These are phyloP conservation scores for Lordiphosa collinella DNA, from an alignment of 1,140 invertebrate species.

Conservation along the genomic window DNA sequence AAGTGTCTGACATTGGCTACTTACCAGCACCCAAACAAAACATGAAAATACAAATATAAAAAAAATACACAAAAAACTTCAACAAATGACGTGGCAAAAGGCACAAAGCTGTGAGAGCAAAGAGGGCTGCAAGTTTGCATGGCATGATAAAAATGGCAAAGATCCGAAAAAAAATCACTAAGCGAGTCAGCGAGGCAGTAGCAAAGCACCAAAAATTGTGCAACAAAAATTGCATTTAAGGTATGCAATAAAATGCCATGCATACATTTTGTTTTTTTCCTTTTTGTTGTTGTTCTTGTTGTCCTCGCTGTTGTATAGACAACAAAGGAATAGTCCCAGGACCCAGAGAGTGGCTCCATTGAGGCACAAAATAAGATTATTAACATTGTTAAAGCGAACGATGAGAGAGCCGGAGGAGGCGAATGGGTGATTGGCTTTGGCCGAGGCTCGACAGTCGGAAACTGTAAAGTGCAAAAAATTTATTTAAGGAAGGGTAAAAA, in stretches of 20 bases:
- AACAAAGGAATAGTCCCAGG: slow-evolving; percentile 31
- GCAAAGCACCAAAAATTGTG: slow-evolving; percentile 44
- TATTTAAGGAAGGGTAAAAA: slow-evolving; percentile 61
- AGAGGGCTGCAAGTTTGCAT: slow-evolving; percentile 43
- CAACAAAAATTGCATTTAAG: slow-evolving; percentile 65
- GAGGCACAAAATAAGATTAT: slow-evolving; percentile 75
- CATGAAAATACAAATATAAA: background rate
- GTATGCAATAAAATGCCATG: slow-evolving; percentile 65
- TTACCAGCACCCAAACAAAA: slow-evolving; percentile 4
- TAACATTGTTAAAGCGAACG: slow-evolving; percentile 74
- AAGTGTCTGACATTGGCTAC: slow-evolving; percentile 27
- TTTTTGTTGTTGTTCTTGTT: slow-evolving; percentile 12
- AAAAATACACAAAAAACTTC: slow-evolving; percentile 4
- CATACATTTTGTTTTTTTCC: slow-evolving; percentile 48
- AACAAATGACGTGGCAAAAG: slow-evolving; percentile 31
- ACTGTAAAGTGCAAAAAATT: slow-evolving; percentile 65
- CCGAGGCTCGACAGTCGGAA: slow-evolving; percentile 36
- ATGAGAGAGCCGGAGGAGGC: slow-evolving; percentile 2
- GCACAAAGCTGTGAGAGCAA: slow-evolving; percentile 20
- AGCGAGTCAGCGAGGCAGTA: background rate
- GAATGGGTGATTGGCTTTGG: slow-evolving; percentile 47
- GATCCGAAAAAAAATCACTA: slow-evolving; percentile 10
- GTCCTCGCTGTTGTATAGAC: background rate
- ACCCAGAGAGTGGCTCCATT: slow-evolving; percentile 36
- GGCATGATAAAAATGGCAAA: slow-evolving; percentile 53